These are phyloP conservation scores for Minunthozetes semirufus DNA, from an alignment of 2,888 invertebrate genomes.

Conservation along the genomic window DNA sequence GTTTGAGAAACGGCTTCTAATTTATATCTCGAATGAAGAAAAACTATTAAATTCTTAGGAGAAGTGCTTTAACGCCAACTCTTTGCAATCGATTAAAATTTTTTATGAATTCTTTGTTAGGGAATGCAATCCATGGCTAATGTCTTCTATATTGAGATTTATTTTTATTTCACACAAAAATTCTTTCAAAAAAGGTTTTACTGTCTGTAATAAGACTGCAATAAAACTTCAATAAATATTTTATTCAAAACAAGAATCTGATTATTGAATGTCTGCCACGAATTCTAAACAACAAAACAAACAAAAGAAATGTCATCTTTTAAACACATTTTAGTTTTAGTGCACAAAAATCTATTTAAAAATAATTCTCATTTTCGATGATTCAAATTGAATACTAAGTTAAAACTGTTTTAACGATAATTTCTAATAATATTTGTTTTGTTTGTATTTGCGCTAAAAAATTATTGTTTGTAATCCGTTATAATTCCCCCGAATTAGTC, in stretches of 20 bases:
- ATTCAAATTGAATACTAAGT: too few relatives aligned
- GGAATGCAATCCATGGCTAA: not conserved
- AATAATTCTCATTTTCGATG: too few relatives aligned
- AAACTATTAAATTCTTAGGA: constrained; percentile 1
- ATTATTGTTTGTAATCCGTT: too few relatives aligned
- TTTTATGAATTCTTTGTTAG: constrained; percentile 18
- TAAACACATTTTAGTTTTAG: too few relatives aligned
- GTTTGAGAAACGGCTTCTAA: too few relatives aligned
- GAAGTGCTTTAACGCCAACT: constrained; percentile 11
- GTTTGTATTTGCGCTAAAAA: too few relatives aligned
- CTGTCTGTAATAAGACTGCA: constrained; percentile 12
- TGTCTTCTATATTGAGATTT: not conserved
- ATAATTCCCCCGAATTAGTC: too few relatives aligned
- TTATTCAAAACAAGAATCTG: constrained; percentile 10
- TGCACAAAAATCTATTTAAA: too few relatives aligned
- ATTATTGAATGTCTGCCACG: not conserved
- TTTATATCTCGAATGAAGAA: not conserved
- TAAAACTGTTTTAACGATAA: too few relatives aligned
- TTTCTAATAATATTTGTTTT: too few relatives aligned
- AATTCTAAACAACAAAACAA: too few relatives aligned
- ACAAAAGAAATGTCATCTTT: too few relatives aligned
- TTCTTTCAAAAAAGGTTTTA: not conserved
- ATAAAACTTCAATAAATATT: constrained; percentile 27
- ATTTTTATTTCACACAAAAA: constrained; percentile 9
- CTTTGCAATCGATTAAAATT: constrained; percentile 21